These are phyloP conservation scores for Neodontobutis hainanensis DNA, from an alignment of 2,113 vertebrate genomes.

Conservation along the genomic window DNA sequence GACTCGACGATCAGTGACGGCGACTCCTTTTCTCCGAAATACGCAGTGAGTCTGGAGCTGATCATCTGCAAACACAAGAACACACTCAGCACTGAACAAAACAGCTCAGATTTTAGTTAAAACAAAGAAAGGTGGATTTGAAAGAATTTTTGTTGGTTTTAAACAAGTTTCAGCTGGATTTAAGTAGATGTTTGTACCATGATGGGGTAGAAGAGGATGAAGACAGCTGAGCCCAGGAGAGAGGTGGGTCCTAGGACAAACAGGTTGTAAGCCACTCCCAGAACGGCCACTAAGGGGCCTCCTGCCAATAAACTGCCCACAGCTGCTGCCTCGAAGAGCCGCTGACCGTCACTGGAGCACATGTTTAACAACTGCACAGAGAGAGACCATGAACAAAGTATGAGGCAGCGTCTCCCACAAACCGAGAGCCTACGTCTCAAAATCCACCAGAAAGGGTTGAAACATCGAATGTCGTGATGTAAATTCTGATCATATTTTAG, in stretches of 20 bases:
- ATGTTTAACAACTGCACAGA: conserved; percentile 86
- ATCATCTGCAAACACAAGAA: conserved; percentile 82
- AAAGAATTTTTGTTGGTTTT: too few species aligned
- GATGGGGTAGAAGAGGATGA: conserved; percentile 92
- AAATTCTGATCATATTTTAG: too few species aligned
- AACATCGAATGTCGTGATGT: too few species aligned
- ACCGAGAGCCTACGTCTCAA: too few species aligned
- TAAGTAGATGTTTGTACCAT: conserved; percentile 77
- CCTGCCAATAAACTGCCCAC: conserved; percentile 91
- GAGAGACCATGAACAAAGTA: background rate
- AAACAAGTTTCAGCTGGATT: too few species aligned
- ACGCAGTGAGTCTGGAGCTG: conserved; percentile 89
- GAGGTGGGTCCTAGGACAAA: conserved; percentile 89
- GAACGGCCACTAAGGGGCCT: conserved; percentile 88
- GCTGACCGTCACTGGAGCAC: conserved; percentile 89
- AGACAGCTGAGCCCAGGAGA: conserved; percentile 90
- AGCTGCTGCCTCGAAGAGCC: conserved; percentile 92
- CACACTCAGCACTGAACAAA: too few species aligned
- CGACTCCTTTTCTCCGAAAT: conserved; percentile 89
- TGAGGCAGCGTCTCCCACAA: background rate
- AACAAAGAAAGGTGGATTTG: too few species aligned
- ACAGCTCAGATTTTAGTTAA: too few species aligned
- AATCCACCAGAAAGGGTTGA: too few species aligned
- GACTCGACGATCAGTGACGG: conserved; percentile 88
- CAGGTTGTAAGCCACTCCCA: conserved; percentile 90